Conservation (phyloP, 2,888 invertebrate genomes). For the Mermis nigrescens region DNA sequence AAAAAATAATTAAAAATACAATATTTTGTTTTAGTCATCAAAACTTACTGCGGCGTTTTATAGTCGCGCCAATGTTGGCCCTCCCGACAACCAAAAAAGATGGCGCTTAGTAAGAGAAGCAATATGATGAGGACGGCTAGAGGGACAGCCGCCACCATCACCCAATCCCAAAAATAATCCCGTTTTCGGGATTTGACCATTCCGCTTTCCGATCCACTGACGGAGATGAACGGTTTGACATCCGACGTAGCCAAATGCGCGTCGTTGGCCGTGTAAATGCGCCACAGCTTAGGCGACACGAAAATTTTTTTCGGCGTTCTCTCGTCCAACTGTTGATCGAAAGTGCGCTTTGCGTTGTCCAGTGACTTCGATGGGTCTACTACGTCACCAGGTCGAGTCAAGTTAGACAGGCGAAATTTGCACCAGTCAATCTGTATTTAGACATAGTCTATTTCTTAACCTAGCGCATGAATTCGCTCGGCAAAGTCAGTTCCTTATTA, state of each 20-base stretch:
- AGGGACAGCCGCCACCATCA: slow-evolving; percentile 10
- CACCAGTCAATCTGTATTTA: slow-evolving; percentile 9
- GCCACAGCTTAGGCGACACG: not conserved
- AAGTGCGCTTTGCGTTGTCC: not conserved
- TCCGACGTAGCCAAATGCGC: too few species aligned
- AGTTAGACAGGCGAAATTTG: slow-evolving; percentile 7
- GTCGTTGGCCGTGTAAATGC: too few species aligned
- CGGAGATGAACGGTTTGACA: not conserved
- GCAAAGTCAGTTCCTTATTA: too few species aligned
- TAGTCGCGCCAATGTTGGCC: slow-evolving; percentile 32
- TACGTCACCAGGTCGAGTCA: not conserved
- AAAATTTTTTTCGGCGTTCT: too few species aligned
- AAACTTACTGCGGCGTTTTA: slow-evolving; percentile 28
- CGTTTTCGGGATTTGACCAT: not conserved
- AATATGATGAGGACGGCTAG: slow-evolving; percentile 22
- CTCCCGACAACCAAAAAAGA: slow-evolving; percentile 30
- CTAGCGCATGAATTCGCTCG: too few species aligned
- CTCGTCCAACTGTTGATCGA: not conserved
- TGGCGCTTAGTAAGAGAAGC: slow-evolving; percentile 23
- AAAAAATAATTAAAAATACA: not conserved
- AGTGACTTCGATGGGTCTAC: not conserved
- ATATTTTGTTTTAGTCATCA: not conserved
- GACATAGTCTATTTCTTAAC: too few species aligned
- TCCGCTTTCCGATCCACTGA: not conserved
- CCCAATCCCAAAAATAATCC: slow-evolving; percentile 12